Conservation (phyloP, 1,140 invertebrate genomes). For the Eulimnadia texana region DNA sequence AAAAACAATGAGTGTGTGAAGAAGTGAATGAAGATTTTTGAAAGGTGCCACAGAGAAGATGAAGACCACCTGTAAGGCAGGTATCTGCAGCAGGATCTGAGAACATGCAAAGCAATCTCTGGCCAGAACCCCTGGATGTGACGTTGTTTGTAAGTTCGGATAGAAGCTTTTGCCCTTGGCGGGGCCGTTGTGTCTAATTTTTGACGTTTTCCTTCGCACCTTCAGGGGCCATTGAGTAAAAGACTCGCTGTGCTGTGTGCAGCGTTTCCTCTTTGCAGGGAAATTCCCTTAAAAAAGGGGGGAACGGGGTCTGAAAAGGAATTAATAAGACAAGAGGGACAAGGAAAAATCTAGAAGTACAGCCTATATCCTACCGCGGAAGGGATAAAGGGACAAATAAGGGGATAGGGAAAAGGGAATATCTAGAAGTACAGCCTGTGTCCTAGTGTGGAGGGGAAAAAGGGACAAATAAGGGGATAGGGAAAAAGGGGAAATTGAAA, state of each 20-base stretch:
- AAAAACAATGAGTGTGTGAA: no score
- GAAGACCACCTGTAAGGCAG: not conserved
- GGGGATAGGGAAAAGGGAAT: no score
- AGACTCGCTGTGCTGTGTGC: not conserved
- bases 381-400: no score
- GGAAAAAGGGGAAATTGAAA: no score
- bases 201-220: not conserved
- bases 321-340: no score
- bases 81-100: not conserved
- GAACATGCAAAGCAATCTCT: not conserved
- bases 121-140: not conserved
- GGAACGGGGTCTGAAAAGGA: no score
- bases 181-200: not conserved
- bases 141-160: not conserved
- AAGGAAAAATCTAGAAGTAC: no score
- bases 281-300: not conserved
- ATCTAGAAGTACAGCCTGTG: no score
- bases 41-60: not conserved
- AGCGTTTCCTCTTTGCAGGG: not conserved
- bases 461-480: no score
- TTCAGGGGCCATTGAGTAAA: not conserved
- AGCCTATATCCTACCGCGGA: no score
- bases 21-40: no score
- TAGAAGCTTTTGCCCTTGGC: not conserved
- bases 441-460: no score